Evolutionary conservation across 2,888 invertebrate genomes (phyloP).

Genomic region (Criorhina ranunculi): DNA sequence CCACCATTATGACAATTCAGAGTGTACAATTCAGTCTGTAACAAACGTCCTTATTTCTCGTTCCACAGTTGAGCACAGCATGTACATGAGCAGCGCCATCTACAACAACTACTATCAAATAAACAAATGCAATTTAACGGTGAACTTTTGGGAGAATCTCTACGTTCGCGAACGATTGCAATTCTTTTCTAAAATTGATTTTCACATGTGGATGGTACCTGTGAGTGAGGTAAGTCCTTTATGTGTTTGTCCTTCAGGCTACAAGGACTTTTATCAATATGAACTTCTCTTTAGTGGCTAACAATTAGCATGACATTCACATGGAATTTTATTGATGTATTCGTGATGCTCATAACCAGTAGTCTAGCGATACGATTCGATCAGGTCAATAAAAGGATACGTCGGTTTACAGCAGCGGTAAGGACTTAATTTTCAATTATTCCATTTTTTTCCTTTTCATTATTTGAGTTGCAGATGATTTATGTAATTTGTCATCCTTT

Average conservation of each 20-base stretch:
- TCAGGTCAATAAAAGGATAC: constrained; percentile 86
- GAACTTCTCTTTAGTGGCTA: constrained; percentile 79
- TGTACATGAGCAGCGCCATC: constrained; percentile 77
- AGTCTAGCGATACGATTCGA: constrained; percentile 88
- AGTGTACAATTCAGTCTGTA: too few species aligned
- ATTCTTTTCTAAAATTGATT: constrained; percentile 80
- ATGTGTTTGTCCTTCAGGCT: background rate
- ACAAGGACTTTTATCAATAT: background rate
- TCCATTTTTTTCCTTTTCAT: background rate
- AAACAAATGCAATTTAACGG: constrained; percentile 80
- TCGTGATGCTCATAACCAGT: constrained; percentile 88
- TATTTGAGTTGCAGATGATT: background rate
- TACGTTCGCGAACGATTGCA: constrained; percentile 81
- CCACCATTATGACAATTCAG: too few species aligned
- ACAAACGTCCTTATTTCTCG: background rate
- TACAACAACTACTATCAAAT: constrained; percentile 81
- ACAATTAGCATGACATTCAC: constrained; percentile 86
- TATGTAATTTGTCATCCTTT: constrained; percentile 4
- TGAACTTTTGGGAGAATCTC: constrained; percentile 81
- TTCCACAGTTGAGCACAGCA: constrained; percentile 70
- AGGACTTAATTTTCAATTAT: constrained; percentile 9
- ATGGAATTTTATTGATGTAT: constrained; percentile 90
- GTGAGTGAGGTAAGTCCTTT: constrained; percentile 79
- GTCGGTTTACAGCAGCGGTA: constrained; percentile 84
- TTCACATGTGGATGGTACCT: constrained; percentile 79